Conservation (phyloP, 2,888 invertebrate genomes). For the Synergus gifuensis region DNA sequence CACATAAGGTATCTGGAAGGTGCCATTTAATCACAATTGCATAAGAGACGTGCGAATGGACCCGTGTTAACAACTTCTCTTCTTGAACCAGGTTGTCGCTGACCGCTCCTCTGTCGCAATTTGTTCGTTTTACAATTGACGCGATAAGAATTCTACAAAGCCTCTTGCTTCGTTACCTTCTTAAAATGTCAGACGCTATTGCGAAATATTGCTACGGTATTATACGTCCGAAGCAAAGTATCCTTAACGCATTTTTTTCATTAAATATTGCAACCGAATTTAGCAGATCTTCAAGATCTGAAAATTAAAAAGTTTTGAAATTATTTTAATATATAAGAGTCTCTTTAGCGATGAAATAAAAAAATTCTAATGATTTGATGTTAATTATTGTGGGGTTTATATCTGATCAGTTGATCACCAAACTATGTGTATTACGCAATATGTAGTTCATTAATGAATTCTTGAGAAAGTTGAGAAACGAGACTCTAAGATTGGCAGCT, state of each 20-base stretch:
- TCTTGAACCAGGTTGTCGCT: conserved; percentile 58
- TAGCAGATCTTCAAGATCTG: no score
- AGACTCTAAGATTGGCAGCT: neutral
- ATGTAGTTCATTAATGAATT: conserved; percentile 22
- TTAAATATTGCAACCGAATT: no score
- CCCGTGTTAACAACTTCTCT: conserved; percentile 55
- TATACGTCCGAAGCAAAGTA: neutral
- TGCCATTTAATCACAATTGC: conserved; percentile 57
- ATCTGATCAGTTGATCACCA: conserved; percentile 6
- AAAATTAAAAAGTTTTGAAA: no score
- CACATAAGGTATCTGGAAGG: conserved; percentile 28
- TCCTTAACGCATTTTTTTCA: neutral
- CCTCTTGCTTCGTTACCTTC: conserved; percentile 55
- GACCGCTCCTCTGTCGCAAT: conserved; percentile 65
- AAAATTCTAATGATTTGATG: neutral
- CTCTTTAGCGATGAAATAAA: no score
- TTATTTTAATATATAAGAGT: no score
- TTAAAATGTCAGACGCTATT: conserved; percentile 65
- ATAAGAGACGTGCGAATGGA: conserved; percentile 57
- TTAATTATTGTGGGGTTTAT: conserved; percentile 14
- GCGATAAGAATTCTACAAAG: conserved; percentile 65
- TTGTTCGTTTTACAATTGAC: conserved; percentile 57
- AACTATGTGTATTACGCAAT: conserved; percentile 4
- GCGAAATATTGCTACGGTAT: conserved; percentile 48
- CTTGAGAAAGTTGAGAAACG: conserved; percentile 20